Evolutionary conservation across 1,140 invertebrate genomes (phyloP), one percentile per base, ranked within the genome.

Genomic region (Saccostrea glomerata): DNA sequence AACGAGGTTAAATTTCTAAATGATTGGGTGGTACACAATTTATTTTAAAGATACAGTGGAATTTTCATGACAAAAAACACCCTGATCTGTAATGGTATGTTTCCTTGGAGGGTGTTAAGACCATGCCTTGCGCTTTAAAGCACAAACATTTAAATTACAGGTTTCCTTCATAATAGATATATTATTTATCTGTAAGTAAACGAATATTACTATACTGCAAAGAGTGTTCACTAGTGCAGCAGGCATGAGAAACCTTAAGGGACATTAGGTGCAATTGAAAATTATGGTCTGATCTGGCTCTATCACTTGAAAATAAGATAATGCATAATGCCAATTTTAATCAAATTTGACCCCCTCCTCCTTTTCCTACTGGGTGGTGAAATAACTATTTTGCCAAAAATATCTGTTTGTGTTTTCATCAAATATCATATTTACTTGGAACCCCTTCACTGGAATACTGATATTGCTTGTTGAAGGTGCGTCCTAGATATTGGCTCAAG

Each of bases 1-100:
- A 77, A 77, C 70, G 25, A 15, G 70, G 70, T 77, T 30, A 77
- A 77, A 77, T 77, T 77, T 77, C 70, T 77, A 77, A 77, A 77
- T 77, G 23, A 77, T 77, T 77, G 70, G 70, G 70, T 77, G 70
- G 70, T 77, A 77, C 70, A 17, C 30, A 30, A 77, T 77, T 13
- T 36, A 77, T 77, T 77, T 25, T 77, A 30, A 77, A 77, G 70
- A 77, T 30, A 77, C 70, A 36, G 23, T 77, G 70, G 70, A 77
- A 77, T 77, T 77, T 77, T 77, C 70, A 77, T 11, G 25, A 77
- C 70, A 77, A 23, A 77, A 77, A 25, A 77, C 23, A 77, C 13
- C 25, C 30, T 77, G 70, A 77, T 36, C 23, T 77, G 30, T 13
- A 77, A 77, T 25, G 12, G 25, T 9, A 25, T 30, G 13, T 30